These are phyloP conservation scores for Heliconius hewitsoni DNA, from an alignment of 1,140 invertebrate species.

Conservation along the genomic window DNA sequence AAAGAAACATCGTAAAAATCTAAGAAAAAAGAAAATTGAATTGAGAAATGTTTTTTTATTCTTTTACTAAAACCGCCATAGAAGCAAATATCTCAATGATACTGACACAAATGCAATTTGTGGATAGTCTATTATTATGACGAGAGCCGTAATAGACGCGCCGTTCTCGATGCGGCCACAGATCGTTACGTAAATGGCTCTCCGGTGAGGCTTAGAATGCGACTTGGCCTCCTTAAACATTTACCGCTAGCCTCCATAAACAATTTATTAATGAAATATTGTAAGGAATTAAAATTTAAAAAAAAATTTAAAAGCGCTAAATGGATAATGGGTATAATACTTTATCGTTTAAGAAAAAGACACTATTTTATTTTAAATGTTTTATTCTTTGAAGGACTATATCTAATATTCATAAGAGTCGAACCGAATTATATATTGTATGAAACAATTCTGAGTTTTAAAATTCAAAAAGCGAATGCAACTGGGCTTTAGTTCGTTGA, in stretches of 20 bases:
- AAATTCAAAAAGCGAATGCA: not conserved
- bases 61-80: not conserved
- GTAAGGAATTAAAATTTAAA: not conserved
- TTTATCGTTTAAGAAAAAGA: not conserved
- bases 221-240: constrained; percentile 36
- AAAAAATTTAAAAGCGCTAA: too few relatives aligned
- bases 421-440: too few relatives aligned
- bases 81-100: not conserved
- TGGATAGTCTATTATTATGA: constrained; percentile 52
- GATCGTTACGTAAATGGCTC: constrained; percentile 64
- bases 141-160: constrained; percentile 45
- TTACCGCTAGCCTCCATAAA: constrained; percentile 32
- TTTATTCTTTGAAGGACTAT: too few relatives aligned
- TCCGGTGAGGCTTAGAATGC: constrained; percentile 28
- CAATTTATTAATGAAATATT: constrained; percentile 28
- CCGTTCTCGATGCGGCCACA: constrained; percentile 47
- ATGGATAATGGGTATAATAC: not conserved
- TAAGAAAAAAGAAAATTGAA: not conserved
- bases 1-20: too few relatives aligned
- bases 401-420: too few relatives aligned
- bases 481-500: not conserved
- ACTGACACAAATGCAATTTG: constrained; percentile 49
- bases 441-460: not conserved
- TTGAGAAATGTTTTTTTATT: not conserved
- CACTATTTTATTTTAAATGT: too few relatives aligned